Base-by-base conservation (phyloP, 2,113 vertebrate species). In the Mesoclemmys tuberculata region DNA sequence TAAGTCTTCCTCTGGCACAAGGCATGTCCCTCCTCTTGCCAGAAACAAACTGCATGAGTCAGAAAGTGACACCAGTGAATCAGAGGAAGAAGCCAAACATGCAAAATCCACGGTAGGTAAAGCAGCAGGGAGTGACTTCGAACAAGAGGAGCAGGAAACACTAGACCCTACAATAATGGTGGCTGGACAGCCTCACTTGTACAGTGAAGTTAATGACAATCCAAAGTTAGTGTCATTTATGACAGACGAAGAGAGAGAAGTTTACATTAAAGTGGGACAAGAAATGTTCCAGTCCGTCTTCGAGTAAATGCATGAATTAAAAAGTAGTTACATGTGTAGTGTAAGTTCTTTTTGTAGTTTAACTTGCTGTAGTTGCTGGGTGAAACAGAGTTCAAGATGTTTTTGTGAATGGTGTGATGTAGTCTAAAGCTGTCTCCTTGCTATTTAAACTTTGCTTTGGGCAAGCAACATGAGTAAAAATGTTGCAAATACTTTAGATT, bases 151-250 rank as follows among this genome's bases (percentile, higher is more conserved):
- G 54, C 48, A 89, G 41, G 96, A 97, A 84, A 75, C 35, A 6
- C 12, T 78, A 48, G 90, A 94, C 88, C 97, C 95, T 27, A 52
- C 92, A 68, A 19, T 98, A 87, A 96, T 94, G 95, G 97, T 98
- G 78, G 97, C 93, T 83, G 98, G 97, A 18, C 96, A 95, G 26
- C 94, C 94, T 16, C 44, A 0, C 27, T 85, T 92, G 1, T 98
- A 98, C 3, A 19, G 31, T 0, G 92, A 98, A 90, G 51, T 98
- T 2, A 95, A 89, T 84, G 95, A 98, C 92, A 97, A 98, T 31
- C 98, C 97, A 89, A 91, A 90, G 52, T 97, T 98, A 29, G 97
- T 98, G 4, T 95, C 92, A 31, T 93, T 97, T 49, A 98, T 98
- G 98, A 98, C 96, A 81, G 78, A 93, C 1, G 95, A 98, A 24